Base-by-base conservation (phyloP, 1,140 invertebrate genomes). In the Rhagoletis zephyria region DNA sequence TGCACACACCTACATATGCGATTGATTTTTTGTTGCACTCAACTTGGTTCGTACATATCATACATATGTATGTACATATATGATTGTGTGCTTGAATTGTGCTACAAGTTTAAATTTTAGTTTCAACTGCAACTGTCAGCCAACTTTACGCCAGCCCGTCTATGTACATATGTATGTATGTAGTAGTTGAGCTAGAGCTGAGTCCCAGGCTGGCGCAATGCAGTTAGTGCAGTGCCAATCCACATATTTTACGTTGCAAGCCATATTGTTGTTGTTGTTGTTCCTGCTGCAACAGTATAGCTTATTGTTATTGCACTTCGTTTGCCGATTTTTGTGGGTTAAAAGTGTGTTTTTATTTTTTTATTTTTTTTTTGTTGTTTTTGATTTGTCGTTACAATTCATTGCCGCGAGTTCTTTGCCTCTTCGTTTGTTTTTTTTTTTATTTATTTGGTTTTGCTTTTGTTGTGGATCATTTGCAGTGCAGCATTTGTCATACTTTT, bases 401-500 rank as follows among this genome's bases (percentile, higher is more conserved):
- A 42, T 81, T 59, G 74, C 48, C 12, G 48, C 64, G 64, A 4
- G 16, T 67, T 30, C 64, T 67, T 67, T 64, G 59, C 70, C 61
- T 87, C 42, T 10, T 70, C 19, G 74, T 42, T 51, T 81, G 56
- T 81, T 16, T 30, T 74, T 30, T 1, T 30, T 74, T 48, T 16
- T n/a, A n/a, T 74, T 56, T 56, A 0, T 30, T 2, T 51, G 19
- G 6, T 51, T 81, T 81, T n/a, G 48, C n/a, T 4, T 45, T 77
- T 4, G 2, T 42, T n/a, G 19, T 59, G 48, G 19, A 16, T 64
- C 12, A 67, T 87, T 64, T 86, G 42, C 70, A 67, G 85, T 60
- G 30, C 61, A 56, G 77, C 81, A 87, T 85, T 87, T 87, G 87
- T 85, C 87, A 85, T 65, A 85, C 85, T 87, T 81, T 51, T 19